These are phyloP conservation scores for Drosophila kurseongensis DNA, from an alignment of 1,140 invertebrate genomes.

Conservation along the genomic window DNA sequence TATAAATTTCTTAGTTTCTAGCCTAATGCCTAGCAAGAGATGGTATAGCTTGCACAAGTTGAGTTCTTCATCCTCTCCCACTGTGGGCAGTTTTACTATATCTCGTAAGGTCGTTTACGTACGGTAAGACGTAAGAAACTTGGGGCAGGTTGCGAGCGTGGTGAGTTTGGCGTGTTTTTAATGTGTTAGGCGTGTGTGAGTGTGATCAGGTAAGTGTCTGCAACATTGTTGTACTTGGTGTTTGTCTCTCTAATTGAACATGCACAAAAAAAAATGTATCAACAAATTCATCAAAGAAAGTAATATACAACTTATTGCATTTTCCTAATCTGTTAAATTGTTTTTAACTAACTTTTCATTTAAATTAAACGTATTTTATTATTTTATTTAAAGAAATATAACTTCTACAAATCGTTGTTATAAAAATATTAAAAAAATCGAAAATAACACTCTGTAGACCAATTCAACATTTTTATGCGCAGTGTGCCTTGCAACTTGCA, in stretches of 20 bases:
- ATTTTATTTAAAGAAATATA: no score
- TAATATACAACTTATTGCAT: no score
- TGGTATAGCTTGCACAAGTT: no score
- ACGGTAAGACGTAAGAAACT: conserved; percentile 39
- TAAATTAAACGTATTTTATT: no score
- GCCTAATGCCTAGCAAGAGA: no score
- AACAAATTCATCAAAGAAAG: neutral
- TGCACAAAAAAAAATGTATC: conserved; percentile 12
- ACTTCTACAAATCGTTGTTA: no score
- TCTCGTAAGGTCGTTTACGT: conserved; percentile 17
- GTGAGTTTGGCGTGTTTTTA: conserved; percentile 33
- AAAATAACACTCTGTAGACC: no score
- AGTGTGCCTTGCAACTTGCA: conserved; percentile 20
- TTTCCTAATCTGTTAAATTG: neutral
- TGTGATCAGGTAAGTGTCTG: conserved; percentile 68
- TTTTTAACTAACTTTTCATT: no score
- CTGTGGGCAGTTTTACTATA: neutral
- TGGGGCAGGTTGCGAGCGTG: conserved; percentile 70
- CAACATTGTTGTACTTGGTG: conserved; percentile 54
- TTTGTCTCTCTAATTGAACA: conserved; percentile 58
- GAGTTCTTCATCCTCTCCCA: neutral
- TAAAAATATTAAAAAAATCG: no score
- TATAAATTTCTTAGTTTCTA: no score
- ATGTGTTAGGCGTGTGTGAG: conserved; percentile 18
- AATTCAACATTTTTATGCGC: neutral